These are phyloP conservation scores for Microchrysa polita DNA, from an alignment of 2,888 invertebrate species.

Conservation along the genomic window DNA sequence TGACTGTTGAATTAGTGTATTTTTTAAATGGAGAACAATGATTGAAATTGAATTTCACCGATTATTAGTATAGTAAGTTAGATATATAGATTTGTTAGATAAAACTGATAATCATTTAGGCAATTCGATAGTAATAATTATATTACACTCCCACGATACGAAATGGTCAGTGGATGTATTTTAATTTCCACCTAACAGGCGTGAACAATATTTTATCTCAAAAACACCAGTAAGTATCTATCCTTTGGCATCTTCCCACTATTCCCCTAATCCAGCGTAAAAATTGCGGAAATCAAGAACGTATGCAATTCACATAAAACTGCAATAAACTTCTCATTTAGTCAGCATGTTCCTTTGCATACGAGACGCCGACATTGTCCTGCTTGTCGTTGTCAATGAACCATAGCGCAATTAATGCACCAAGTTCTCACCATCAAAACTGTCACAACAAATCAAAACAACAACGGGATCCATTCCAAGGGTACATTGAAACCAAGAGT, in stretches of 20 bases:
- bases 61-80: too few relatives aligned
- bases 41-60: too few relatives aligned
- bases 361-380: constrained; percentile 57
- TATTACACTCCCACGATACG: too few relatives aligned
- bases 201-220: too few relatives aligned
- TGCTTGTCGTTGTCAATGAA: constrained; percentile 51
- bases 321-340: constrained; percentile 60
- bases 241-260: background rate
- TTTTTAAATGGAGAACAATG: too few relatives aligned
- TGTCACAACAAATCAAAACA: constrained; percentile 65
- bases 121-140: too few relatives aligned
- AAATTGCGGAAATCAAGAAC: constrained; percentile 38
- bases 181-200: too few relatives aligned
- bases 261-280: constrained; percentile 15
- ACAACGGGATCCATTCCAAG: constrained; percentile 23
- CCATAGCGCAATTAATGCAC: constrained; percentile 56
- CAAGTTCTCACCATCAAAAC: constrained; percentile 56
- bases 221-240: too few relatives aligned
- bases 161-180: too few relatives aligned
- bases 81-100: too few relatives aligned
- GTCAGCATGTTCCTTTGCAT: constrained; percentile 61
- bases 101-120: too few relatives aligned
- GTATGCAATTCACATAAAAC: constrained; percentile 58
- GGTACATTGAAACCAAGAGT: background rate
- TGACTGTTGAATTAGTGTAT: too few relatives aligned